Conservation (phyloP, 2,113 vertebrate genomes). For the Sceloporus undulatus region DNA sequence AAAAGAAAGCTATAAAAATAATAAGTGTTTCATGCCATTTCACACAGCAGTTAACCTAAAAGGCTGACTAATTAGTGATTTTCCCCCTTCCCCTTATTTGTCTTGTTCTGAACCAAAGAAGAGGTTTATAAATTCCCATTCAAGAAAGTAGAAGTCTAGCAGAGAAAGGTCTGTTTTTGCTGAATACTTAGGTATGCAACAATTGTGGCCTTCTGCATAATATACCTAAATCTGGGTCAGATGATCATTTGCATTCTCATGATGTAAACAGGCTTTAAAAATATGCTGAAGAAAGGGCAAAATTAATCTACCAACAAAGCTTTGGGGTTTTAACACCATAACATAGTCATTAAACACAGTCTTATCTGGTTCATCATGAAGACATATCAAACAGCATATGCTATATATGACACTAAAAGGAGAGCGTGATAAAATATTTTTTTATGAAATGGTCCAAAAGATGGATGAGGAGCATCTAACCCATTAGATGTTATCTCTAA, state of each 20-base stretch:
- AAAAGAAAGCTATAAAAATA: slow-evolving; percentile 32
- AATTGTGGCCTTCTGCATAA: fast-evolving
- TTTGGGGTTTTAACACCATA: not conserved
- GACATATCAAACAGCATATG: not conserved
- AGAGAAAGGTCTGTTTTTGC: not conserved
- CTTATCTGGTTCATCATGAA: not conserved
- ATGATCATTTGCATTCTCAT: fast-evolving
- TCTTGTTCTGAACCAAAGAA: not conserved
- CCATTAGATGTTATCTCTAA: not conserved
- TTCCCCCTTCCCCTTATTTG: not conserved
- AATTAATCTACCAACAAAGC: not conserved
- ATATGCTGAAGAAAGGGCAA: fast-evolving
- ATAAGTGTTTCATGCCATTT: slow-evolving; percentile 43
- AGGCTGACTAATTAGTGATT: fast-evolving
- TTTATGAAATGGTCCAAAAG: not conserved
- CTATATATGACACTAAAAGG: not conserved
- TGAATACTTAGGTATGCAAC: fast-evolving
- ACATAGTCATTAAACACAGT: fast-evolving
- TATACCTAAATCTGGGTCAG: fast-evolving
- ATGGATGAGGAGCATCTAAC: not conserved
- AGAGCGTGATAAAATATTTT: not conserved
- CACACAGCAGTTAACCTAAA: slow-evolving; percentile 7
- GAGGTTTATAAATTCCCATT: not conserved
- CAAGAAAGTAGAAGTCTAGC: not conserved
- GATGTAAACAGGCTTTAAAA: fast-evolving